Evolutionary conservation across 1,140 invertebrate species (phyloP), one percentile per base, ranked within the genome.

Genomic region (Oryzaephilus surinamensis): DNA sequence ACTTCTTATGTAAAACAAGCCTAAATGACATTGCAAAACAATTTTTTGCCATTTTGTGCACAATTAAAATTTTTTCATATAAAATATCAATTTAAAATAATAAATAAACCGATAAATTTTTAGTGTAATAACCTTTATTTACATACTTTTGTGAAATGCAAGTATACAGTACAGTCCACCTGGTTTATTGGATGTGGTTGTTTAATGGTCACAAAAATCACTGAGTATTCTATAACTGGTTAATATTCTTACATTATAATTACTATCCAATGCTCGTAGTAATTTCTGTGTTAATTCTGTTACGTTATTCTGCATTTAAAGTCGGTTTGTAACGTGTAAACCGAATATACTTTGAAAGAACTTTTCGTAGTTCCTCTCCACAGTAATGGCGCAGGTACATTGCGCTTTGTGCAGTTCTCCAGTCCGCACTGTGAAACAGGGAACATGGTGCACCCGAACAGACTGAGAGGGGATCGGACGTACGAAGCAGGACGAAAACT

Each of bases 211-310:
- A n/a, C n/a, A n/a, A n/a, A n/a, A n/a, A n/a, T n/a, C n/a, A n/a
- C n/a, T n/a, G n/a, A n/a, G n/a, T n/a, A n/a, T n/a, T n/a, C n/a
- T n/a, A n/a, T n/a, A n/a, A n/a, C n/a, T n/a, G 11, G 21, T 19
- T 18, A 18, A 42, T 46, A 46, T 37, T 44, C 74, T 76, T 74
- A 77, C 75, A 74, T 76, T 76, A 62, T 77, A 76, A 63, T 76
- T 72, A 62, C 67, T 69, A 66, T 76, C 74, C 56, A 77, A 64
- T 50, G 75, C 70, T 69, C 72, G 66, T 57, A 74, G 70, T 65
- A 76, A 71, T 67, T 67, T 73, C 58, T 72, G 67, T 52, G 73
- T 73, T 60, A 77, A 65, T 64, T 76, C 72, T 59, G 64, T 69
- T 63, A 69, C 69, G 66, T 70, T 64, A 67, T 65, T 70, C 69